Base-by-base conservation (phyloP, 2,113 vertebrate genomes). In the Bufo gargarizans region DNA sequence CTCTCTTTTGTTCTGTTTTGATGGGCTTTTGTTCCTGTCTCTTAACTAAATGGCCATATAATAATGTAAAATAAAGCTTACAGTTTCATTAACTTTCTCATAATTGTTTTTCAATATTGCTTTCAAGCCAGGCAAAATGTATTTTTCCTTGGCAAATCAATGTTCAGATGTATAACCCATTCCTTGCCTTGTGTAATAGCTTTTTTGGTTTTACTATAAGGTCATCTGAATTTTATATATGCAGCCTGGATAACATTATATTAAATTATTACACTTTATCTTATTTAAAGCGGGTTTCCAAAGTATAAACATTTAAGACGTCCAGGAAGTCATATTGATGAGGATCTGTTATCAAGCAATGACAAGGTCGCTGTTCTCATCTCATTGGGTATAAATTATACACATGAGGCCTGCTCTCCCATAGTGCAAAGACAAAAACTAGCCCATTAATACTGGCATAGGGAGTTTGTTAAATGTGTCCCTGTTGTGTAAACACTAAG, bases 81-180 rank as follows among this genome's bases (percentile, higher is more conserved):
- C 47, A 69, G 82, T 84, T 84, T 84, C 63, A 55, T 84, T 84
- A 84, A 71, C 63, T 71, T 84, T 71, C 82, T 71, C 82, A 84
- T 84, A 71, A 84, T 69, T 84, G 63, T 53, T 84, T 84, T 84
- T 84, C 82, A 84, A 84, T 84, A 84, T 12, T 55, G 47, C 82
- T 84, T 50, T 71, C 20, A 69, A 84, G 49, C 22, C 22, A 55
- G 17, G 20, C n/a, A 53, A 69, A 33, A 83, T 47, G 17, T 61
- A 43, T 76, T 55, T 83, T 84, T 55, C 65, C 63, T 69, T 84
- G 63, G 63, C 22, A 55, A 71, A 84, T 71, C 63, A 11, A 71
- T 84, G 79, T 58, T 81, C 4, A 63, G 56, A 63, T 61, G 22
- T 16, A 45, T 58, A 81, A 59, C n/a, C 78, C 33, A 20, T 61